Percentiles rank a stretch among this genome's conserved stretches.
These are phyloP conservation scores for Latheticus oryzae DNA, from an alignment of 2,888 invertebrate genomes.

Conservation along the genomic window DNA sequence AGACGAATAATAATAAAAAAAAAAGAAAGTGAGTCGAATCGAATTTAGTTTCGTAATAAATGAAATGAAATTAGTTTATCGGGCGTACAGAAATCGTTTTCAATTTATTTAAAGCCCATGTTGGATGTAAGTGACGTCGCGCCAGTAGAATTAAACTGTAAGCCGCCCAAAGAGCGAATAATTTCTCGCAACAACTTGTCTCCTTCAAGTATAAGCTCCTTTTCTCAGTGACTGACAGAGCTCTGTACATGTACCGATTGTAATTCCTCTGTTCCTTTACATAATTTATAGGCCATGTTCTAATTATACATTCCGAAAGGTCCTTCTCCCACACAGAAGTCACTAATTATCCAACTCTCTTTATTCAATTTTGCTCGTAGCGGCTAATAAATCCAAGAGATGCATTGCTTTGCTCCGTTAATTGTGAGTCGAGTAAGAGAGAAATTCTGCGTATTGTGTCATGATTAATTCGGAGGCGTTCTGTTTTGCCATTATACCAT, in stretches of 20 bases:
- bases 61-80: constrained; percentile 17
- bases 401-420: constrained; percentile 46
- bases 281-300: constrained; percentile 61
- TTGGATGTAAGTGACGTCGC: constrained; percentile 33
- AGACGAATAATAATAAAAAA: too few species aligned
- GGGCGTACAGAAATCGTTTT: constrained; percentile 20
- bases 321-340: constrained; percentile 54
- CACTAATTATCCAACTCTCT: constrained; percentile 59
- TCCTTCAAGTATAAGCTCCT: constrained; percentile 41
- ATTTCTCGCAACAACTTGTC: constrained; percentile 47
- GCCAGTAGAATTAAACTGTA: constrained; percentile 44
- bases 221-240: constrained; percentile 55
- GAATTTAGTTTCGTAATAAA: constrained; percentile 11
- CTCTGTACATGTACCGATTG: constrained; percentile 57
- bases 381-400: constrained; percentile 51
- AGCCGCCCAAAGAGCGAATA: constrained; percentile 40
- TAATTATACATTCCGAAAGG: constrained; percentile 59
- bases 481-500: constrained; percentile 35
- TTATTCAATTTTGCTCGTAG: constrained; percentile 58
- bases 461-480: constrained; percentile 34
- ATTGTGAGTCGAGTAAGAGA: constrained; percentile 43
- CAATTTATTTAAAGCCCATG: constrained; percentile 34
- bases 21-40: background rate
- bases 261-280: constrained; percentile 55
- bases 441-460: constrained; percentile 41